phyloP scores from a whole-genome alignment of 2,888 invertebrate genomes.

The Zygaena filipendulae region DNA sequence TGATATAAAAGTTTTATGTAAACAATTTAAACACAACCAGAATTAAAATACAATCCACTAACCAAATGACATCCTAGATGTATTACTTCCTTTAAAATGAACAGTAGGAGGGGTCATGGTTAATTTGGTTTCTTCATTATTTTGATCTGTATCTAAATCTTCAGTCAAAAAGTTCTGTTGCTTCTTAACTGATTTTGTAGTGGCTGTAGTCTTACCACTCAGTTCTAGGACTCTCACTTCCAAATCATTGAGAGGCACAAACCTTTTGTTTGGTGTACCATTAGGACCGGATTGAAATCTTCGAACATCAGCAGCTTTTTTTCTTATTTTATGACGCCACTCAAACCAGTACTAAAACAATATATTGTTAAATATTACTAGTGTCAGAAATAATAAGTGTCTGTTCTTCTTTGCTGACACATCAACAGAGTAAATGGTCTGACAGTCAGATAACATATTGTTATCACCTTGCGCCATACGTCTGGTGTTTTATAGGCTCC shows the following conservation, averaged over 20 bases:
- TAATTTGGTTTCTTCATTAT: too few relatives aligned
- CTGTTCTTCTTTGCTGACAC: too few relatives aligned
- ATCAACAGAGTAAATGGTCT: too few relatives aligned
- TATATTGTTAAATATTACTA: not conserved
- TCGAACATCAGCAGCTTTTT: conserved; percentile 40
- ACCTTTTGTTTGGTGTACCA: conserved; percentile 30
- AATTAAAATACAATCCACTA: conserved; percentile 2
- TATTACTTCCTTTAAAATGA: too few relatives aligned
- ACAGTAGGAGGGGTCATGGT: too few relatives aligned
- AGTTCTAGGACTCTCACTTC: conserved; percentile 47
- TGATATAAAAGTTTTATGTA: too few relatives aligned
- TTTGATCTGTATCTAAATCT: conserved; percentile 39
- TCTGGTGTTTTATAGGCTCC: conserved; percentile 45
- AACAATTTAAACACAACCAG: too few relatives aligned
- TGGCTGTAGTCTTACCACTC: conserved; percentile 30
- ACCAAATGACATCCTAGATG: too few relatives aligned
- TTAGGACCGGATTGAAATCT: conserved; percentile 29
- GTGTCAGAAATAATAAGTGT: too few relatives aligned
- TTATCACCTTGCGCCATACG: conserved; percentile 25
- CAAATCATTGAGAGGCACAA: conserved; percentile 41
- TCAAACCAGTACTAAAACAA: conserved; percentile 51
- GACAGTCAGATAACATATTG: too few relatives aligned
- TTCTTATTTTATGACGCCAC: conserved; percentile 52
- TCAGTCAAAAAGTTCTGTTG: conserved; percentile 32
- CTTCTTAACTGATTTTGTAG: conserved; percentile 24